A percentile compares a stretch with the other conserved stretches of the same genome.
phyloP scores from a whole-genome alignment of 1,140 invertebrate genomes.

The Drosophila equinoxialis region DNA sequence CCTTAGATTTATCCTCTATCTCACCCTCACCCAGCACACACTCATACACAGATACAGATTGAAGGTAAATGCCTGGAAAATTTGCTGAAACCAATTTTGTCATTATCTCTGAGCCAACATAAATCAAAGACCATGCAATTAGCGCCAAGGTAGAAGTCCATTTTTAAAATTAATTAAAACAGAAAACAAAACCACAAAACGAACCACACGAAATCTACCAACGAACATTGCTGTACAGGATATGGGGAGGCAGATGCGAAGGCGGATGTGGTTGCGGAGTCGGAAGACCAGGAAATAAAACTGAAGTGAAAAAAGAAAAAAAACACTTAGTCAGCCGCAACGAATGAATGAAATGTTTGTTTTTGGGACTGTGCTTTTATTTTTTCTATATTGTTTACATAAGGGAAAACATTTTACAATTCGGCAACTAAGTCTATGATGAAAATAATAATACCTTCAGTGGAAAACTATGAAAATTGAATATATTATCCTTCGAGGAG shows the following conservation, averaged over 20 bases:
- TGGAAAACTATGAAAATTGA: too few species aligned
- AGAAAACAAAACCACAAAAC: constrained; percentile 61
- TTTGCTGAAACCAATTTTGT: constrained; percentile 52
- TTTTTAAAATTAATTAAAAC: constrained; percentile 59
- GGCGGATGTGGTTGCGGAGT: constrained; percentile 28
- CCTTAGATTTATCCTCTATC: constrained; percentile 1
- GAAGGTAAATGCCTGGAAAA: constrained; percentile 17
- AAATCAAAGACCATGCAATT: constrained; percentile 60
- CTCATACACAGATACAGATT: constrained; percentile 19
- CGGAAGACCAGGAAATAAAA: constrained; percentile 1
- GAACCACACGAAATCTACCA: constrained; percentile 51
- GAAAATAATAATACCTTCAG: neutral
- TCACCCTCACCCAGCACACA: neutral
- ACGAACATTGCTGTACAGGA: constrained; percentile 13
- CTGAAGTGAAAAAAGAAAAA: neutral
- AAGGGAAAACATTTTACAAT: neutral
- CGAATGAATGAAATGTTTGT: neutral
- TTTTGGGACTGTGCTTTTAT: neutral
- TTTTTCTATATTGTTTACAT: neutral
- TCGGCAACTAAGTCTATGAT: neutral
- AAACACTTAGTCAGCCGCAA: constrained; percentile 1
- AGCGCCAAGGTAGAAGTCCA: constrained; percentile 59
- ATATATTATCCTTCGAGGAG: too few species aligned
- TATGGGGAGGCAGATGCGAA: constrained; percentile 18
- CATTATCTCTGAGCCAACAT: constrained; percentile 56